Evolutionary conservation across 2,113 vertebrate genomes (phyloP).

Genomic region (Mellivora capensis): DNA sequence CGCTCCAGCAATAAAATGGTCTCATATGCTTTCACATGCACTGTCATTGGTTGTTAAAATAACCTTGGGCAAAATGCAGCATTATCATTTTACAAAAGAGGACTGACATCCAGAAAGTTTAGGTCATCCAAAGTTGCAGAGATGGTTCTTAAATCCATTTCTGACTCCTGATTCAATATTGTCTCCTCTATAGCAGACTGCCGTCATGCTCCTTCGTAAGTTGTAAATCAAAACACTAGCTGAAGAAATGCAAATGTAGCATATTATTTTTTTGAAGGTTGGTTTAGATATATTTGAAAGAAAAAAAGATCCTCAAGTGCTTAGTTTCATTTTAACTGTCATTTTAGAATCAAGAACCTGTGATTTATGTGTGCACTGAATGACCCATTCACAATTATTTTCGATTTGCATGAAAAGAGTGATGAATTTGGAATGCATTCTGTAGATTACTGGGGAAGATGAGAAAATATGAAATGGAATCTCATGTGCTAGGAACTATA

Average conservation of each 20-base stretch:
- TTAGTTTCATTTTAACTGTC: neutral
- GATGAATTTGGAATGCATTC: neutral
- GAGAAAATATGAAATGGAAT: neutral
- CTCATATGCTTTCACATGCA: neutral
- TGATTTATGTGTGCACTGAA: neutral
- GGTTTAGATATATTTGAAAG: neutral
- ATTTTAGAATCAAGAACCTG: neutral
- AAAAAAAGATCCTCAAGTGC: neutral
- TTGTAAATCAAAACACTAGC: neutral
- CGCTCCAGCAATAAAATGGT: neutral
- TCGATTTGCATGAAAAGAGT: neutral
- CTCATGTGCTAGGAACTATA: neutral
- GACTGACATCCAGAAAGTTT: neutral
- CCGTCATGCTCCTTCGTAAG: neutral
- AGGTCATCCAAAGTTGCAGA: neutral
- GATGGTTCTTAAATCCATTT: neutral
- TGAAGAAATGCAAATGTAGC: neutral
- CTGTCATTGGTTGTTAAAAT: neutral
- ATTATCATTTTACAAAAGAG: neutral
- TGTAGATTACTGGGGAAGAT: neutral
- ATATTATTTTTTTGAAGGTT: neutral
- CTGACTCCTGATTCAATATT: neutral
- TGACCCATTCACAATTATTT: neutral
- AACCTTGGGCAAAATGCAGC: neutral
- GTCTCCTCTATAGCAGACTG: neutral